A percentile compares a stretch with the other conserved stretches of the same genome.
Evolutionary conservation across 1,140 invertebrate species (phyloP).

Genomic region (Caenorhabditis remanei): DNA sequence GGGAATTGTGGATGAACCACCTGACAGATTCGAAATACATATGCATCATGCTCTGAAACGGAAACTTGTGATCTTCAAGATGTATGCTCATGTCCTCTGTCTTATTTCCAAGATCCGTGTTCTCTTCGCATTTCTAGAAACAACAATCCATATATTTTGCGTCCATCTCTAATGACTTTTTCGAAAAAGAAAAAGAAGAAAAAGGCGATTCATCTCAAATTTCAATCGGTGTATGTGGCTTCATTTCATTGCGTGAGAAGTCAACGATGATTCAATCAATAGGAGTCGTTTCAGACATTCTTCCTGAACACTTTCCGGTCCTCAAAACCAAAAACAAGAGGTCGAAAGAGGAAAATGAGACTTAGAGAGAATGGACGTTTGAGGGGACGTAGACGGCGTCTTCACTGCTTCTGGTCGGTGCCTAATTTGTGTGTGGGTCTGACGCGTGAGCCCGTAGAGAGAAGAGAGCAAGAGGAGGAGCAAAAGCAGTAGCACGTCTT

Average conservation of each 20-base stretch:
- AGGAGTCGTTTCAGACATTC: neutral
- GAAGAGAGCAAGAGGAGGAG: slow-evolving; percentile 36
- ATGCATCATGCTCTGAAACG: neutral
- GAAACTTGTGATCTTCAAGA: too few species aligned
- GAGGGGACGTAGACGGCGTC: slow-evolving; percentile 1
- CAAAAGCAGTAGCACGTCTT: slow-evolving; percentile 29
- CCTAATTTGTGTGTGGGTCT: slow-evolving; percentile 52
- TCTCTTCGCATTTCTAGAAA: neutral
- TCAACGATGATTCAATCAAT: slow-evolving; percentile 12
- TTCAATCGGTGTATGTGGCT: slow-evolving; percentile 33
- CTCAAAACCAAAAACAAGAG: slow-evolving; percentile 31
- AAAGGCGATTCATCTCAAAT: slow-evolving; percentile 44
- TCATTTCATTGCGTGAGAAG: slow-evolving; percentile 25
- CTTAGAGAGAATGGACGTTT: neutral
- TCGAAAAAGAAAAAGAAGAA: neutral
- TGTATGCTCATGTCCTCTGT: neutral
- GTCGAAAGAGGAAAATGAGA: slow-evolving; percentile 5
- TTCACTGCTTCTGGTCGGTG: slow-evolving; percentile 45
- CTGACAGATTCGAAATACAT: too few species aligned
- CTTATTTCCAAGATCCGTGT: neutral
- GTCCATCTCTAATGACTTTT: slow-evolving; percentile 50
- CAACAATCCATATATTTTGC: slow-evolving; percentile 19
- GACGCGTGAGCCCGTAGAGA: slow-evolving; percentile 46
- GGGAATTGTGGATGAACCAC: too few species aligned
- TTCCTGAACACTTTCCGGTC: neutral